Evolutionary conservation across 2,113 vertebrate genomes (phyloP).

Genomic region (Strigops habroptila): DNA sequence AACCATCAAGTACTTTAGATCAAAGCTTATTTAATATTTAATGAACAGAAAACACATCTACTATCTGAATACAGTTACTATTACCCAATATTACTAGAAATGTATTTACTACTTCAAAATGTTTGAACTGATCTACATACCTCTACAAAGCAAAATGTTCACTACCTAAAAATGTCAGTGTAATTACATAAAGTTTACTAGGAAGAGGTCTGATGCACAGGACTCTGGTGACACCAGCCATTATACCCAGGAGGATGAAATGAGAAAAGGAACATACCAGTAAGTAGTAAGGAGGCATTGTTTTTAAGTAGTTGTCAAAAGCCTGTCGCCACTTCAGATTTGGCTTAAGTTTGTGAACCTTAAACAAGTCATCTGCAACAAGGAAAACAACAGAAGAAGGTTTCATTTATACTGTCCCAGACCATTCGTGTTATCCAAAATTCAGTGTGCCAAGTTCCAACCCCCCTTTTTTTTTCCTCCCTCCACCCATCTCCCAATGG

Average conservation of each 20-base stretch:
- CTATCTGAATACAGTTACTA: not conserved
- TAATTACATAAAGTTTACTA: not conserved
- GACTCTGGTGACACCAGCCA: slow-evolving; percentile 17
- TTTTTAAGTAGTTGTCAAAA: slow-evolving; percentile 87
- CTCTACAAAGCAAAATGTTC: slow-evolving; percentile 10
- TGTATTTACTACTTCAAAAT: not conserved
- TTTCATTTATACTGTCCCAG: not conserved
- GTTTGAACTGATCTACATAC: not conserved
- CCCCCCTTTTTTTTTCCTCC: not conserved
- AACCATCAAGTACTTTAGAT: not conserved
- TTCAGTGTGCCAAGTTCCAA: not conserved
- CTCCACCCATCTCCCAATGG: not conserved
- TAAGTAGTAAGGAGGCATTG: slow-evolving; percentile 84
- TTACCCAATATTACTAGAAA: not conserved
- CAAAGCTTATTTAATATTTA: not conserved
- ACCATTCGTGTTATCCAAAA: not conserved
- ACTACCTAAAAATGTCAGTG: not conserved
- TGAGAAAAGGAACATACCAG: slow-evolving; percentile 72
- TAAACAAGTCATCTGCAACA: slow-evolving; percentile 85
- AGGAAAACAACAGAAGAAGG: slow-evolving; percentile 53
- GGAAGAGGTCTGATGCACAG: slow-evolving; percentile 33
- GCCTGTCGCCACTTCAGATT: slow-evolving; percentile 84
- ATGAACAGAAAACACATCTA: not conserved
- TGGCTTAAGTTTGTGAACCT: slow-evolving; percentile 86
- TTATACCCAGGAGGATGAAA: not conserved